Evolutionary conservation across 2,888 invertebrate species (phyloP).

Genomic region (Crematogaster levior): DNA sequence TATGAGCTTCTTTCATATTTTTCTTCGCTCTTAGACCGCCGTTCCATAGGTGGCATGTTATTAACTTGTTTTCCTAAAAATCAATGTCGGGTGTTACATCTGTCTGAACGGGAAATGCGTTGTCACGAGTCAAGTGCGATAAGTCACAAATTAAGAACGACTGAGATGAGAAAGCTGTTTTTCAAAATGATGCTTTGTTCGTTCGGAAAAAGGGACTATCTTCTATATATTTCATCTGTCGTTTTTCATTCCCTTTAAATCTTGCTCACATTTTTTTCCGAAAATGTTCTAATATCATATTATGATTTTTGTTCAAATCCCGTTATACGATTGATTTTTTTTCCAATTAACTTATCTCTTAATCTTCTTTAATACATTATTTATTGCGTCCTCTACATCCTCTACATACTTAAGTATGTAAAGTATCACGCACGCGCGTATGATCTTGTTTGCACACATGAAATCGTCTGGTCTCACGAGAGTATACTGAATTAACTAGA

Average conservation of each 20-base stretch:
- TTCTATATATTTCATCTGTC: not conserved
- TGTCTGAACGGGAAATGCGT: not conserved
- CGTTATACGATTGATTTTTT: not conserved
- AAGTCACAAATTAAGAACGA: not conserved
- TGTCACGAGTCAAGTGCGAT: not conserved
- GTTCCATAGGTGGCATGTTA: slow-evolving; percentile 32
- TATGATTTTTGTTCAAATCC: not conserved
- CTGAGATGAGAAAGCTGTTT: not conserved
- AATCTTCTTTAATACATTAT: not conserved
- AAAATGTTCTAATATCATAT: not conserved
- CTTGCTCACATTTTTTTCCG: not conserved
- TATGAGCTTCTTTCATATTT: slow-evolving; percentile 83
- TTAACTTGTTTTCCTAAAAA: slow-evolving; percentile 18
- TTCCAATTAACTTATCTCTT: not conserved
- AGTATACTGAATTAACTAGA: slow-evolving; percentile 46
- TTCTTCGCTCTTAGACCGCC: slow-evolving; percentile 65
- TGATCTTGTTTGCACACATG: slow-evolving; percentile 31
- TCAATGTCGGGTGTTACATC: not conserved
- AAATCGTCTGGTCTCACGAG: slow-evolving; percentile 43
- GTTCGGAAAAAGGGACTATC: not conserved
- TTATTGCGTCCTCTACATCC: not conserved
- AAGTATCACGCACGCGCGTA: slow-evolving; percentile 20
- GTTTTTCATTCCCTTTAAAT: not conserved
- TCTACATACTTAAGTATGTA: slow-evolving; percentile 28
- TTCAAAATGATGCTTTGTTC: not conserved